Base-by-base conservation (phyloP, 2,113 vertebrate genomes). In the Petromus typicus region DNA sequence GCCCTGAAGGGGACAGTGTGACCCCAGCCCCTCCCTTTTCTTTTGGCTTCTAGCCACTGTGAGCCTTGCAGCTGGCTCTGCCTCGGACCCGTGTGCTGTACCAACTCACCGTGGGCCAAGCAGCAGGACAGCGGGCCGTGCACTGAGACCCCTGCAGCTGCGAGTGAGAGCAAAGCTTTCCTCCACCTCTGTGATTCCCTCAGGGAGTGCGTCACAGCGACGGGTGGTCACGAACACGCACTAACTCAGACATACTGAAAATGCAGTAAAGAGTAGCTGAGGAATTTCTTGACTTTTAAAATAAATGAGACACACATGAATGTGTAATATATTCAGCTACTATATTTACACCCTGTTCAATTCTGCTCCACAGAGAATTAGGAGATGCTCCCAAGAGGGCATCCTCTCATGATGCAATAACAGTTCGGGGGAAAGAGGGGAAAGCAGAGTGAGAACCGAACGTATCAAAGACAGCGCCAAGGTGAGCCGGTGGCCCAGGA, bases 271-370 rank as follows among this genome's bases (percentile, higher is more conserved):
- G 57, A 73, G 78, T 67, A 90, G 40, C 51, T 67, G 63, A 81
- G 73, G 3, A 89, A 17, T 57, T 56, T 75, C 69, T 92, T n/a
- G 56, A 90, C 17, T 37, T 81, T 92, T 75, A 64, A 88, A 83
- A 57, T 63, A 91, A 81, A 69, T 14, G 63, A 85, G 40, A 88
- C 75, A 32, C 25, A 54, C 56, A 34, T 80, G 71, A 79, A 57
- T 78, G 17, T 81, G 85, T 34, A 78, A 71, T 48, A 57, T 40
- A 78, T 14, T 78, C n/a, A 81, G 54, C 59, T 92, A 90, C 20
- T 63, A 14, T 22, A 89, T 51, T 78, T 34, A 59, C 4, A 73
- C 2, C 64, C 25, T 40, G 25, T 54, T 89, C 48, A 59, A 22
- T 87, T 76, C 54, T 88, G 43, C 27, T 79, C 30, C 66, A 57